Base-by-base conservation (phyloP, 2,888 invertebrate species). In the Rotaria sp. region DNA sequence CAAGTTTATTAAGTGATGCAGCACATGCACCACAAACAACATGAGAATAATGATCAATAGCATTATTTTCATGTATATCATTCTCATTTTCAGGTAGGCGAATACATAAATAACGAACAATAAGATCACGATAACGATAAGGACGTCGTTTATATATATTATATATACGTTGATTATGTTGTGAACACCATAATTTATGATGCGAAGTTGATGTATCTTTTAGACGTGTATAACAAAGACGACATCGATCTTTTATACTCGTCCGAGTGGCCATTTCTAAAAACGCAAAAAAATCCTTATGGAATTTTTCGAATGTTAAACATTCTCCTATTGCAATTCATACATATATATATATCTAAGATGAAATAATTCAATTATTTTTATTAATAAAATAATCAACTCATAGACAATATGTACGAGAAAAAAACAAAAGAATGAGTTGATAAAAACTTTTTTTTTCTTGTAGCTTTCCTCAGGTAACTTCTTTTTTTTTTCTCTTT, bases 121-220 rank as follows among this genome's bases (percentile, higher is more conserved):
- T 80, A 45, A 80, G 45, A 45, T 80, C 80, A 26, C 80, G 80
- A 80, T 80, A 80, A 80, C 80, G 80, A 80, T 45, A 45, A 45
- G 41, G 45, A 80, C 80, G 80, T 26, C 41, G 45, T 80, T 41
- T 80, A 35, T 80, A 80, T 26, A 80, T 80, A 80, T 80, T 80
- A n/a, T 80, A 80, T 41, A 80, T 26, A 21, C 67, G 67, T 21
- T 67, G 5, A 67, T 67, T 67, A 80, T 80, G 45, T 45, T 80
- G 80, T 24, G 80, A n/a, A 80, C 80, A 67, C 67, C 67, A 80
- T 26, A n/a, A 13, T 45, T 80, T 80, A 13, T 45, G 45, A 80
- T 80, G 80, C 1, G 45, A 80, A 11, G 21, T 38, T 30, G 67
- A 67, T n/a, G 45, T 26, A 80, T 45, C 80, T 45, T 80, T 80